Evolutionary conservation across 1,140 invertebrate species (phyloP).

Genomic region (Gryon sp.): DNA sequence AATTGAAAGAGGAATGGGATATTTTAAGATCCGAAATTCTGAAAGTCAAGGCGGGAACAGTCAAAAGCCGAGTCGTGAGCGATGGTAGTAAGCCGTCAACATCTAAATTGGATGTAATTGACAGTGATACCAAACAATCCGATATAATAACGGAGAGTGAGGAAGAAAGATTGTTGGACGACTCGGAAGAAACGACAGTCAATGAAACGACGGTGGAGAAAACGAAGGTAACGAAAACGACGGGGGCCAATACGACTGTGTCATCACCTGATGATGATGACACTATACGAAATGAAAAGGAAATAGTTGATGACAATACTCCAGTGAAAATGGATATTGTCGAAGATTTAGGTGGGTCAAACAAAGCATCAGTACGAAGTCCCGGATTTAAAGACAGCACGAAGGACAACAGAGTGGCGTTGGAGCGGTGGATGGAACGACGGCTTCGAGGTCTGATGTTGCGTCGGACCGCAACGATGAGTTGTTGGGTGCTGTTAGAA

Average conservation of each 20-base stretch:
- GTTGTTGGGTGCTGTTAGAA: too few species aligned
- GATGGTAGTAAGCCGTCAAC: too few species aligned
- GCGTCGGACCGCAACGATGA: too few species aligned
- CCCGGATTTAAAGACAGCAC: too few species aligned
- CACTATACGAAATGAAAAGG: too few species aligned
- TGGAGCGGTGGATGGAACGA: background rate
- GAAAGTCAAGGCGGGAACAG: background rate
- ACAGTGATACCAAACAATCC: too few species aligned
- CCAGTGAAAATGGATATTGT: too few species aligned
- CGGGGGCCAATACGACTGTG: conserved; percentile 10
- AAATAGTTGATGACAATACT: conserved; percentile 4
- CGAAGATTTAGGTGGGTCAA: conserved; percentile 10
- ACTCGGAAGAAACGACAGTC: background rate
- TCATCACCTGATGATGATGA: background rate
- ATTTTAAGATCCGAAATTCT: too few species aligned
- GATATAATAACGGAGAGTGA: conserved; percentile 4
- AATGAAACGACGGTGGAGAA: background rate
- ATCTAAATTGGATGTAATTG: too few species aligned
- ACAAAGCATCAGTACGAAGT: background rate
- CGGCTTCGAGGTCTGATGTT: background rate
- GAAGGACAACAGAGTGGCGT: background rate
- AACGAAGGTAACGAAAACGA: background rate
- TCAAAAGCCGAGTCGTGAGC: too few species aligned
- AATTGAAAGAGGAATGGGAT: background rate
- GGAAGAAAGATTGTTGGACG: background rate